Conservation (phyloP, 2,113 vertebrate genomes). For the Aviceda subcristata region DNA sequence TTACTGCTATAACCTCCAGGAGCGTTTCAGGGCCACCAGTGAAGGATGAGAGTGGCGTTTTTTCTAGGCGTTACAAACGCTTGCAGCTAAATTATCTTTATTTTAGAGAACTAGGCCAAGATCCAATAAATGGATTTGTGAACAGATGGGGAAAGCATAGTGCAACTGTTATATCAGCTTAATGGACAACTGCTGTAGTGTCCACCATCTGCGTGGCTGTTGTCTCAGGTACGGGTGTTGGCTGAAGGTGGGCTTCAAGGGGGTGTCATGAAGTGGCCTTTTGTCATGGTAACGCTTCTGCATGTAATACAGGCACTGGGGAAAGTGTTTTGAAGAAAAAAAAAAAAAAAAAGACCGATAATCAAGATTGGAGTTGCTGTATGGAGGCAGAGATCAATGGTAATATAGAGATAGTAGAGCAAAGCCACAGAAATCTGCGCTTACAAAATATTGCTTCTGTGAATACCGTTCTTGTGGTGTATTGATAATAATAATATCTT, state of each 20-base stretch:
- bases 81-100: not conserved
- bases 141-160: not conserved
- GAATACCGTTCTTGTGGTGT: not conserved
- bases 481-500: not conserved
- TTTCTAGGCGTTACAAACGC: not conserved
- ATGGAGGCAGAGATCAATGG: not conserved
- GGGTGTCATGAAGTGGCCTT: not conserved
- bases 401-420: not conserved
- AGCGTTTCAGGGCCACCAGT: not conserved
- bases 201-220: fast-evolving
- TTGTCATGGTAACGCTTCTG: not conserved
- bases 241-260: not conserved
- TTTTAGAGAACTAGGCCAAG: not conserved
- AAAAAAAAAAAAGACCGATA: not conserved
- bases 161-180: not conserved
- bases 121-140: not conserved
- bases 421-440: not conserved
- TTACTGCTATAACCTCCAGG: not conserved
- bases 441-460: not conserved
- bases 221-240: not conserved
- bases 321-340: not conserved
- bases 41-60: fast-evolving
- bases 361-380: not conserved
- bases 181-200: not conserved
- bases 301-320: not conserved